phyloP scores from a whole-genome alignment of 1,140 invertebrate genomes.

The Pachyrhynchus sulphureomaculatus region DNA sequence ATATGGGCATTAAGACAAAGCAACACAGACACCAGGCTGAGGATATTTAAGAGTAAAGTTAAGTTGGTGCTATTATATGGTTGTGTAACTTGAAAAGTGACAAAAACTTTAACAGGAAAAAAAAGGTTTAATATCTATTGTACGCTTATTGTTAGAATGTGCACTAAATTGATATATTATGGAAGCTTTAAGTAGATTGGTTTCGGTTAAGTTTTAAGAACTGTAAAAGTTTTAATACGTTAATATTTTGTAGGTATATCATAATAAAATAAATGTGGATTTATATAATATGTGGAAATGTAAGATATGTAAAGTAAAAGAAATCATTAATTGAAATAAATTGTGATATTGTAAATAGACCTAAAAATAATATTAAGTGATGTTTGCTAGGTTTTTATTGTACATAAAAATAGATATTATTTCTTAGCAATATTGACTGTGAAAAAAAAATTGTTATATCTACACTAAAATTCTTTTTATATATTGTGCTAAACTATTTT shows the following conservation, averaged over 20 bases:
- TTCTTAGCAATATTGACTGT: constrained; percentile 34
- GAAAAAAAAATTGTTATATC: constrained; percentile 24
- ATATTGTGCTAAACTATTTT: constrained; percentile 18
- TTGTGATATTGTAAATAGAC: constrained; percentile 33
- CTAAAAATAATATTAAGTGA: constrained; percentile 4
- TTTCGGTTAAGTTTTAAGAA: too few relatives aligned
- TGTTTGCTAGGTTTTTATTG: constrained; percentile 28
- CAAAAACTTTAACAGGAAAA: too few relatives aligned
- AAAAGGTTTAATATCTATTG: too few relatives aligned
- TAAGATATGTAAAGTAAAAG: constrained; percentile 14
- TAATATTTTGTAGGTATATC: background rate
- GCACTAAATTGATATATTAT: background rate
- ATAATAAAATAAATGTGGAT: background rate
- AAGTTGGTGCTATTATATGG: too few relatives aligned
- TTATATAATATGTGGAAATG: constrained; percentile 3
- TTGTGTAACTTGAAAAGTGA: too few relatives aligned
- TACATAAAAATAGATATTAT: constrained; percentile 18
- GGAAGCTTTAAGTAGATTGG: too few relatives aligned
- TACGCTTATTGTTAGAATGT: too few relatives aligned
- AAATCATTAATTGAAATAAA: constrained; percentile 26
- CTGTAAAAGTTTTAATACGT: too few relatives aligned
- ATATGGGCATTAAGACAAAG: too few relatives aligned
- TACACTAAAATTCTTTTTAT: constrained; percentile 28
- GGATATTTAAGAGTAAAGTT: too few relatives aligned
- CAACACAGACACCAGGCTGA: too few relatives aligned